Evolutionary conservation across 2,888 invertebrate species (phyloP), one percentile per base, ranked within the genome.

Genomic region (Limenitis camilla): DNA sequence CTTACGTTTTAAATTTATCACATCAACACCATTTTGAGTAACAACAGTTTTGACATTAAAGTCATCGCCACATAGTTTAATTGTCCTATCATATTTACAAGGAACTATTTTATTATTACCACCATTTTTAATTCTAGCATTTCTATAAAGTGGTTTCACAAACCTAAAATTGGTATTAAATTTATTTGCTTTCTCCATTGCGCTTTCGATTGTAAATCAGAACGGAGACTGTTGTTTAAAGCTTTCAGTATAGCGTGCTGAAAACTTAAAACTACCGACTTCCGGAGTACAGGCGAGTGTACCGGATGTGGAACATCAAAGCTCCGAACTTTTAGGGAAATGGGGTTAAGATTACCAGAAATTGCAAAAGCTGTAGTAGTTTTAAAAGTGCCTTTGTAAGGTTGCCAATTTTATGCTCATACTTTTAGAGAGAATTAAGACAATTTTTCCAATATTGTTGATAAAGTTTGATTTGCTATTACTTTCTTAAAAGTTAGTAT

Each of bases 81-180:
- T 54, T 8, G 53, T 61, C 52, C 65, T 74, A 60, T 74, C 70
- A 66, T 69, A 61, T 40, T 67, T 66, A 49, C 74, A 54, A 8
- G 66, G 60, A 50, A 68, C 61, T 45, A 65, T 68, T 47, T 73
- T 67, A 44, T 62, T 65, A 36, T 70, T 69, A 41, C 68, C 67
- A 41, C 53, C 53, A 9, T 59, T 55, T 35, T 59, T 49, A 28
- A 60, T 57, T 55, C 66, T 75, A 2, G 72, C 55, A 67, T 76
- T 81, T 55, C 66, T 73, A 51, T 85, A 86, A 40, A 86, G 69
- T 5, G 86, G 86, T 71, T 72, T 76, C 0, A 86, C 86, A 36
- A 79, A 74, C 55, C 65, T 64, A 8, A 71, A 59, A 40, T 77
- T 76, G 9, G 65, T 72, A 61, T 70, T 74, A 33, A 84, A 84